Percentiles rank a stretch among this genome's conserved stretches.
Conservation (phyloP, 2,113 vertebrate species). For the Esox niger region DNA sequence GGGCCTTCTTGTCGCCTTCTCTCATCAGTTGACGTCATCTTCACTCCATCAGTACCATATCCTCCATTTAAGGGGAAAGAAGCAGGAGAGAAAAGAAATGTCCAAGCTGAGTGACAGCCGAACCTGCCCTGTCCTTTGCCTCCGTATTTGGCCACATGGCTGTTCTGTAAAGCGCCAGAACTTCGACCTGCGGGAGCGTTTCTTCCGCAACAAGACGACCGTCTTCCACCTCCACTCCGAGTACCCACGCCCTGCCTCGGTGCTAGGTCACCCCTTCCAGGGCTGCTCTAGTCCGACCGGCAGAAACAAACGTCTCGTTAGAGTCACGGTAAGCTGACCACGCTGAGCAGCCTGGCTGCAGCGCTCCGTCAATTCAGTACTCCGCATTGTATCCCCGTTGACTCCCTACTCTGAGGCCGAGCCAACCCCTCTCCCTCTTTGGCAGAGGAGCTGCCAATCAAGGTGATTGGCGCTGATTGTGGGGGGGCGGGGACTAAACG, state of each 20-base stretch:
- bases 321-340: slow-evolving; percentile 32
- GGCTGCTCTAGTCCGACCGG: background rate
- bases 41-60: slow-evolving; percentile 18
- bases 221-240: background rate
- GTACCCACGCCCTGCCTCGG: too few relatives aligned
- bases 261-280: background rate
- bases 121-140: background rate
- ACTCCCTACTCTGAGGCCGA: slow-evolving; percentile 66
- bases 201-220: background rate
- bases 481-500: slow-evolving; percentile 66
- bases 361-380: slow-evolving; percentile 47
- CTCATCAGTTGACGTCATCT: slow-evolving; percentile 16
- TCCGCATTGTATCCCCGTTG: slow-evolving; percentile 59
- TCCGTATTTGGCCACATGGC: background rate
- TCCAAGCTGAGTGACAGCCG: background rate
- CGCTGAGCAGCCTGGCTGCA: slow-evolving; percentile 18
- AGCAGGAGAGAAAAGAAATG: background rate
- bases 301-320: background rate
- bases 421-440: slow-evolving; percentile 60
- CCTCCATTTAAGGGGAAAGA: slow-evolving; percentile 7
- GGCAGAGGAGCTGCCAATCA: slow-evolving; percentile 58
- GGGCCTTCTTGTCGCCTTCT: slow-evolving; percentile 19
- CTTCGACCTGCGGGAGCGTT: background rate
- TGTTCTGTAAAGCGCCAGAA: background rate
- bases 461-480: slow-evolving; percentile 60